Conservation (phyloP, 92 coral and sea anemone species). For the Heliopora coerulea region DNA sequence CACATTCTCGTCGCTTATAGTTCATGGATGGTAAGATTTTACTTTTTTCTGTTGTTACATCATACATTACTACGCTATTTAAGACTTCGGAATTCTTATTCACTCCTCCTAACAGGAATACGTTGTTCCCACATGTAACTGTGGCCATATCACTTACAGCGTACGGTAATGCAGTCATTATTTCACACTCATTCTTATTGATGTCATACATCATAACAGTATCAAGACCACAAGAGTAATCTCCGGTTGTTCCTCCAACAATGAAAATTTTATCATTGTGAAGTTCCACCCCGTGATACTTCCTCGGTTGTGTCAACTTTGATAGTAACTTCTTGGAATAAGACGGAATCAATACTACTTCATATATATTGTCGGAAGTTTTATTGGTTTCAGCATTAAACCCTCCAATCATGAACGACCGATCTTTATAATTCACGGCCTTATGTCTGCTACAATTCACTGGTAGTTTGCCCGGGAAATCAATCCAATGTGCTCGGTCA, state of each 20-base stretch:
- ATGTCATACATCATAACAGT: slow-evolving; percentile 20
- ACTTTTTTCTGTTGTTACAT: slow-evolving; percentile 82
- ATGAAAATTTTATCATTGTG: slow-evolving; percentile 15
- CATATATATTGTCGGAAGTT: background rate
- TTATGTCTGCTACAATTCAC: background rate
- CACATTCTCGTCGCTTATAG: slow-evolving; percentile 75
- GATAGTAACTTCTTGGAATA: background rate
- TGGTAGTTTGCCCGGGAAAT: background rate
- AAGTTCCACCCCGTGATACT: background rate
- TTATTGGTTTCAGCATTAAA: too few species aligned
- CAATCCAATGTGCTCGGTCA: background rate
- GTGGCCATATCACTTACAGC: slow-evolving; percentile 19
- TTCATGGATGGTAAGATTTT: slow-evolving; percentile 69
- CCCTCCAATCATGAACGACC: background rate
- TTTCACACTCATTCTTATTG: slow-evolving; percentile 14
- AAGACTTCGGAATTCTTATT: slow-evolving; percentile 1
- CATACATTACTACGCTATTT: slow-evolving; percentile 24
- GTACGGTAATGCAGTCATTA: slow-evolving; percentile 15
- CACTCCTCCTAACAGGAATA: slow-evolving; percentile 13
- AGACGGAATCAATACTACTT: background rate
- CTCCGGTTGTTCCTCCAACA: slow-evolving; percentile 19
- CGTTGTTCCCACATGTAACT: background rate
- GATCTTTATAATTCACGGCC: background rate
- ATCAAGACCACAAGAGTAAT: background rate
- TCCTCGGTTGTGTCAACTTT: slow-evolving; percentile 18